These are phyloP conservation scores for Xyrauchen texanus DNA, from an alignment of 2,113 vertebrate species.

Conservation along the genomic window DNA sequence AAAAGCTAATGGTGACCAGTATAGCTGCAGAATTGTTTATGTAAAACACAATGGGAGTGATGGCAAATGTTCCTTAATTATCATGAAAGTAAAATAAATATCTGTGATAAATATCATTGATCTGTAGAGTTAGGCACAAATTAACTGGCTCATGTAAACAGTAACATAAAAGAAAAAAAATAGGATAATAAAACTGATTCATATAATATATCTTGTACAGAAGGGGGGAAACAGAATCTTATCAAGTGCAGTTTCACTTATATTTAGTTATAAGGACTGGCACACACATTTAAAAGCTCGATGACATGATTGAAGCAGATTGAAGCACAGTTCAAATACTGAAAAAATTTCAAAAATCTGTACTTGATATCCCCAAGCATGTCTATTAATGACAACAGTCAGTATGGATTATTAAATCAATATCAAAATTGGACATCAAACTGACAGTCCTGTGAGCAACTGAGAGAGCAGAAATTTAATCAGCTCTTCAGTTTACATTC, in stretches of 20 bases:
- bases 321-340: conserved; percentile 55
- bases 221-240: conserved; percentile 45
- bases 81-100: conserved; percentile 58
- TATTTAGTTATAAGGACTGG: conserved; percentile 55
- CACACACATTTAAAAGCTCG: conserved; percentile 57
- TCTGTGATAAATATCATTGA: conserved; percentile 39
- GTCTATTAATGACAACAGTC: conserved; percentile 56
- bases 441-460: conserved; percentile 6
- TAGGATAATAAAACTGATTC: conserved; percentile 57
- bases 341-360: conserved; percentile 37
- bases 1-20: not conserved
- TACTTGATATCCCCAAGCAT: conserved; percentile 53
- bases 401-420: conserved; percentile 47
- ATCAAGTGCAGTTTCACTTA: conserved; percentile 62
- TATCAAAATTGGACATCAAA: conserved; percentile 34
- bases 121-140: conserved; percentile 73
- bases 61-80: conserved; percentile 46
- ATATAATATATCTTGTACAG: conserved; percentile 62
- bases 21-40: not conserved
- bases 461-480: conserved; percentile 31
- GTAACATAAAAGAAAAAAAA: conserved; percentile 53
- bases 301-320: conserved; percentile 60
- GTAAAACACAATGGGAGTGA: conserved; percentile 2
- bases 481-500: conserved; percentile 52
- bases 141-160: conserved; percentile 71